Percentiles rank a stretch among this genome's conserved stretches.
These are phyloP conservation scores for Germaria angustata DNA, from an alignment of 2,888 invertebrate species.

Conservation along the genomic window DNA sequence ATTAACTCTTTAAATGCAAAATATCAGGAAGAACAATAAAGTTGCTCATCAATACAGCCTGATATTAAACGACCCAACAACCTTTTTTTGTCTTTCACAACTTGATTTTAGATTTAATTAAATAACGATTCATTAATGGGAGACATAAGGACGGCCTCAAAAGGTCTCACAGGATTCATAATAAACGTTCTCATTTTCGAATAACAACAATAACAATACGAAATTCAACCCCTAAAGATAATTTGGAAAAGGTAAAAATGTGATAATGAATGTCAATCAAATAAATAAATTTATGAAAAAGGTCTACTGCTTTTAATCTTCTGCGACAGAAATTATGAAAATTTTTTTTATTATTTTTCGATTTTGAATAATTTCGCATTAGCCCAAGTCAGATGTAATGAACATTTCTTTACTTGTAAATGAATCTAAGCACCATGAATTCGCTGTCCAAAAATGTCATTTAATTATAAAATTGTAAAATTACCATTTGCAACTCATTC, in stretches of 20 bases:
- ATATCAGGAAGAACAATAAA: not conserved
- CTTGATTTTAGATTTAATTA: conserved; percentile 38
- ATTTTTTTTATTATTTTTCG: not conserved
- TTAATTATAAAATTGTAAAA: no score
- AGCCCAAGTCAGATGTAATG: no score
- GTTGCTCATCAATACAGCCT: not conserved
- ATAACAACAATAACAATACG: not conserved
- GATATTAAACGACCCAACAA: not conserved
- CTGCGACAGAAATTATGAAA: not conserved
- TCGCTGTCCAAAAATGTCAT: no score
- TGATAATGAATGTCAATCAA: conserved; percentile 42
- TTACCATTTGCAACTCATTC: no score
- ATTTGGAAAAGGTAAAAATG: not conserved
- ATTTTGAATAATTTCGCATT: no score
- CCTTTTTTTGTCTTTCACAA: conserved; percentile 9
- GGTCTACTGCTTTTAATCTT: not conserved
- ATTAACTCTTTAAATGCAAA: conserved; percentile 47
- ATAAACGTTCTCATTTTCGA: not conserved
- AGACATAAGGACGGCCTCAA: not conserved
- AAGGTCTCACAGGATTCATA: conserved; percentile 32
- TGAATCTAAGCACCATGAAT: no score
- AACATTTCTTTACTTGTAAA: no score
- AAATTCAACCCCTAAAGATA: conserved; percentile 40
- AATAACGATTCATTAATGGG: conserved; percentile 58
- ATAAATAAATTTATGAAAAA: conserved; percentile 10